phyloP scores from a whole-genome alignment of 1,140 invertebrate species.

The Mactra quadrangularis region DNA sequence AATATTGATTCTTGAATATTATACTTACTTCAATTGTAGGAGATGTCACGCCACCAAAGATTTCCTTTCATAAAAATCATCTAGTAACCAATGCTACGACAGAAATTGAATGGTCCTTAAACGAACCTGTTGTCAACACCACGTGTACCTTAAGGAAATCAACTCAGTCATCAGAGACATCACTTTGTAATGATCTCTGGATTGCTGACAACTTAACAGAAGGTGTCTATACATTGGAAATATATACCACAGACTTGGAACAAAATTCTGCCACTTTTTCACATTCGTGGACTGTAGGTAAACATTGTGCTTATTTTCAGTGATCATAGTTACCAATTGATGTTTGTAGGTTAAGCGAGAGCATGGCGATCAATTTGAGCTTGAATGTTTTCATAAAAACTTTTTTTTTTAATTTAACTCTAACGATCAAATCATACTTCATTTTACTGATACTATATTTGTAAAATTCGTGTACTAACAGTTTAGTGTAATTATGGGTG shows the following conservation, averaged over 20 bases:
- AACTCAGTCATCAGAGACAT: neutral
- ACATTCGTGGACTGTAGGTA: constrained; percentile 7
- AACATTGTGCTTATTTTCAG: too few relatives aligned
- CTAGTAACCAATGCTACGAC: constrained; percentile 4
- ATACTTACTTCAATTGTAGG: too few relatives aligned
- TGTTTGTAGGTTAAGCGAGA: too few relatives aligned
- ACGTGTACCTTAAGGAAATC: neutral
- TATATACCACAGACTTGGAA: neutral
- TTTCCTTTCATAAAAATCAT: neutral
- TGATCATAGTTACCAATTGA: too few relatives aligned
- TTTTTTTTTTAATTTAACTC: too few relatives aligned
- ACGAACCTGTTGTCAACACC: neutral
- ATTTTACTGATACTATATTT: too few relatives aligned
- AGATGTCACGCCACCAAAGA: constrained; percentile 22
- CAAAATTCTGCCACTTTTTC: neutral
- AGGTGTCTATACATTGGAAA: neutral
- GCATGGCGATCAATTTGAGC: too few relatives aligned
- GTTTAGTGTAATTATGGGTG: too few relatives aligned
- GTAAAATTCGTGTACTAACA: too few relatives aligned
- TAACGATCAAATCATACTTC: too few relatives aligned
- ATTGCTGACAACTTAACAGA: neutral
- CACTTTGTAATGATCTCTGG: neutral
- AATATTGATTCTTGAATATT: too few relatives aligned
- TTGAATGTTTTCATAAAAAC: too few relatives aligned
- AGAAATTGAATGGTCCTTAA: constrained; percentile 1